These are phyloP conservation scores for Calidris pugnax DNA, from an alignment of 2,113 vertebrate genomes.

Conservation along the genomic window DNA sequence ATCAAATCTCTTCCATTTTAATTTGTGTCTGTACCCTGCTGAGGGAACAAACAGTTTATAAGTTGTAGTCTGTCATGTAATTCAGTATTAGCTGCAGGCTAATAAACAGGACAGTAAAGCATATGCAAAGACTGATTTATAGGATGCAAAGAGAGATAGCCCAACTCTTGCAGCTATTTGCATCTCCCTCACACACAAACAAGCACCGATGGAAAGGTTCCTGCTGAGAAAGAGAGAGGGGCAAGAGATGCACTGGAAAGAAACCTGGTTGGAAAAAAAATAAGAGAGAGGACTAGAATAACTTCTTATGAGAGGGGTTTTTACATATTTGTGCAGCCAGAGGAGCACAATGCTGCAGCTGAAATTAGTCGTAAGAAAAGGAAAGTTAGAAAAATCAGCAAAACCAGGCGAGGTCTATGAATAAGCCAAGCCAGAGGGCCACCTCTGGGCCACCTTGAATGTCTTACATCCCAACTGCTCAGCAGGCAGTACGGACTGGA, in stretches of 20 bases:
- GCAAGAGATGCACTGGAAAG: background rate
- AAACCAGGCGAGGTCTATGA: background rate
- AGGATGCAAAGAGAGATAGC: background rate
- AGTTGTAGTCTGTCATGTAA: background rate
- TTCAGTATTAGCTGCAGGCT: constrained; percentile 3
- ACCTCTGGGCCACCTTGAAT: background rate
- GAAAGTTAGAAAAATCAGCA: background rate
- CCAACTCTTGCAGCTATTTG: constrained; percentile 32
- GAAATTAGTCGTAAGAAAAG: background rate
- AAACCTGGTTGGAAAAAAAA: background rate
- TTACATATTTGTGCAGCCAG: background rate
- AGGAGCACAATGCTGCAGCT: background rate
- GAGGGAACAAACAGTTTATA: constrained; percentile 57
- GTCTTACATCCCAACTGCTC: background rate
- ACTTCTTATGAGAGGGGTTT: background rate
- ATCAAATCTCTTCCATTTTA: constrained; percentile 60
- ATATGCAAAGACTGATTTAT: constrained; percentile 1
- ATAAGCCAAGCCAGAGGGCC: background rate
- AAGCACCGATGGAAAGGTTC: background rate
- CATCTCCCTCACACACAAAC: constrained; percentile 11
- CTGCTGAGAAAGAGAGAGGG: background rate
- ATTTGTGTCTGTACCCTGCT: constrained; percentile 63
- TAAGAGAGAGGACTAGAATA: background rate
- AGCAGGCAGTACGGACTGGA: background rate
- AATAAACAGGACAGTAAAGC: constrained; percentile 37